These are phyloP conservation scores for Ginglymostoma cirratum DNA, from an alignment of 2,113 vertebrate genomes.

Conservation along the genomic window DNA sequence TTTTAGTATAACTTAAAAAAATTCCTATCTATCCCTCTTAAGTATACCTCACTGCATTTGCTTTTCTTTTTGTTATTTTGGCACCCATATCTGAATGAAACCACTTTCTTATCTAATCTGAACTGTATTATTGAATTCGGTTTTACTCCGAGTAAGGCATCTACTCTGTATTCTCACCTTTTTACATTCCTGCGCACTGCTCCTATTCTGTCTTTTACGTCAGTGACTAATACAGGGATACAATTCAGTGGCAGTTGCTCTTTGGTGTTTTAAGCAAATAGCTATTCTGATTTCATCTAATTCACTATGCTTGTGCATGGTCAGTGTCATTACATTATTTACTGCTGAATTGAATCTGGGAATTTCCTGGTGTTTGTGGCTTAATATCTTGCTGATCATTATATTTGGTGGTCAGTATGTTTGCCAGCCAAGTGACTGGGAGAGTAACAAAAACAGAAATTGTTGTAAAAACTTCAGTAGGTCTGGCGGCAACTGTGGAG, in stretches of 20 bases:
- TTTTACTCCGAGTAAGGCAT: background rate
- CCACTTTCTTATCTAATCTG: background rate
- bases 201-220: background rate
- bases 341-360: background rate
- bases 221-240: background rate
- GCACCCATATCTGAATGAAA: background rate
- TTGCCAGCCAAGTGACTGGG: too few relatives aligned
- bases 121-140: background rate
- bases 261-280: background rate
- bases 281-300: background rate
- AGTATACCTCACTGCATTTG: background rate
- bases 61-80: background rate
- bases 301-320: background rate
- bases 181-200: background rate
- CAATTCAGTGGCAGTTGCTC: background rate
- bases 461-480: too few relatives aligned
- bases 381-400: background rate
- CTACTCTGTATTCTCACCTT: background rate
- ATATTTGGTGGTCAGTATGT: background rate
- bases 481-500: too few relatives aligned
- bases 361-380: background rate
- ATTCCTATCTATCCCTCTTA: background rate
- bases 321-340: background rate
- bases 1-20: background rate
- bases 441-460: too few relatives aligned